phyloP scores from a whole-genome alignment of 2,888 invertebrate species.

The Lydus trimaculatus region DNA sequence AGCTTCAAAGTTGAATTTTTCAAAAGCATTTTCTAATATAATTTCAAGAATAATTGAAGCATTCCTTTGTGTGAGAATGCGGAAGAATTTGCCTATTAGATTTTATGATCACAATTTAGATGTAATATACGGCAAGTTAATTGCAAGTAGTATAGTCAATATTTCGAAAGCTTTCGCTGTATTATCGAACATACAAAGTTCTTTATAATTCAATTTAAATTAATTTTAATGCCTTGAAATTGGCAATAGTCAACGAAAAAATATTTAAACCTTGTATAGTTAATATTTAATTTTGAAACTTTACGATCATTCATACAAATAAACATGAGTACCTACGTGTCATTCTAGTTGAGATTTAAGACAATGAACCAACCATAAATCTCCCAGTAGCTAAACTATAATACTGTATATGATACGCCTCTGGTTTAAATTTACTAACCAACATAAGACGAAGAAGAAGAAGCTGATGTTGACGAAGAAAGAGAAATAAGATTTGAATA shows the following conservation, averaged over 20 bases:
- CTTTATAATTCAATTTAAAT: background rate
- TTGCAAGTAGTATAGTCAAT: background rate
- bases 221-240: no score
- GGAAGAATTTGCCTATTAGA: slow-evolving; percentile 10
- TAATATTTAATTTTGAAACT: slow-evolving; percentile 28
- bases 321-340: slow-evolving; percentile 31
- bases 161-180: background rate
- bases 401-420: slow-evolving; percentile 15
- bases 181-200: background rate
- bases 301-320: slow-evolving; percentile 25
- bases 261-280: slow-evolving; percentile 12
- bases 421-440: slow-evolving; percentile 9
- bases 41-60: slow-evolving; percentile 1
- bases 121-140: slow-evolving; percentile 3
- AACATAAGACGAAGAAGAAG: background rate
- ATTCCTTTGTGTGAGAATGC: background rate
- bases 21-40: background rate
- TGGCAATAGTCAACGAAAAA: slow-evolving; percentile 20
- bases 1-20: background rate
- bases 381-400: slow-evolving; percentile 23
- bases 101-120: background rate
- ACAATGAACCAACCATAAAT: slow-evolving; percentile 30
- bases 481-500: slow-evolving; percentile 59
- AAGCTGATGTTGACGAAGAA: no score
- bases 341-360: slow-evolving; percentile 30